Base-by-base conservation (phyloP, 92 coral and sea anemone species). In the Phymanthus crucifer region DNA sequence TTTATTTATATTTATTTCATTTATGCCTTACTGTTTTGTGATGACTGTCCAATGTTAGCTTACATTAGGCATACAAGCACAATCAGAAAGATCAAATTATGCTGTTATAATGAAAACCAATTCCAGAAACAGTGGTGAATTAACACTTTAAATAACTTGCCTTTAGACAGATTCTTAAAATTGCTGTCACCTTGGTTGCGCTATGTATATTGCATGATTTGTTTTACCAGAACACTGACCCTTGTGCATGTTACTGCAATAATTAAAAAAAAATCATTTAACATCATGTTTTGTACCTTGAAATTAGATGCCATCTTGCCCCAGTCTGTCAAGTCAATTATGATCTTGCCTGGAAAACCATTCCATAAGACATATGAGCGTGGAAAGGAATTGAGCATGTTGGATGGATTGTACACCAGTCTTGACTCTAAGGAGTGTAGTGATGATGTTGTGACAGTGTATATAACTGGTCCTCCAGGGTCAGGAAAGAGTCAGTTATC, bases 381-480 rank as follows among this genome's bases (percentile, higher is more conserved):
- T 74, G 87, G 43, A 18, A 79, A 31, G 47, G 97, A 92, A 73
- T 76, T 94, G 34, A 54, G 76, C 70, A 64, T 76, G 64, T 88
- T 92, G 26, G 19, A 81, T 32, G 70, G 74, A 12, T 71, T 85
- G 35, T 92, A 82, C 50, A 67, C 46, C 64, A 81, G 82, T 48
- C 40, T 87, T 46, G 80, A 71, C 19, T 70, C 47, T 32, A 40
- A 73, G 11, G 40, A 47, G 23, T 61, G 73, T 24, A 32, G n/a
- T 32, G 52, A 85, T 68, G 82, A 78, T 65, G 97, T 94, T n/a
- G 46, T 78, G 0, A 87, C 82, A 16, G 89, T 94, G 26, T 94
- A 81, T 78, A 72, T 94, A 64, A 92, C 97, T 21, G 98, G 98
- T 3, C 95, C 94, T 6, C 98, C 98, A 18, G 98, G 98, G 5